These are phyloP conservation scores for Isurus oxyrinchus DNA, from an alignment of 2,113 vertebrate species.

Conservation along the genomic window DNA sequence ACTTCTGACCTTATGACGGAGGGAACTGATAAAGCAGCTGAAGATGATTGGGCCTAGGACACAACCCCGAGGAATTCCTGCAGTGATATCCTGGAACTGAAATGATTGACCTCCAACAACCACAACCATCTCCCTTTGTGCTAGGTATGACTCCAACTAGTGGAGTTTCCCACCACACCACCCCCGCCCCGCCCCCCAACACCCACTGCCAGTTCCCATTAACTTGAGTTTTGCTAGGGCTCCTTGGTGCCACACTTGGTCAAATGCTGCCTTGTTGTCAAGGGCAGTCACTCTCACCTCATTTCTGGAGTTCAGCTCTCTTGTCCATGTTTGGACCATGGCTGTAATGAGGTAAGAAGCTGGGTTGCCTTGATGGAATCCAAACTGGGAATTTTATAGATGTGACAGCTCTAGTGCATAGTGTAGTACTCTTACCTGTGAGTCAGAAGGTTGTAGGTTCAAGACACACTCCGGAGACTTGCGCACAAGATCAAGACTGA, in stretches of 20 bases:
- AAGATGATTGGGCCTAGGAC: not conserved
- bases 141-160: not conserved
- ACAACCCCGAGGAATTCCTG: not conserved
- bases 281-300: not conserved
- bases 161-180: not conserved
- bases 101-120: not conserved
- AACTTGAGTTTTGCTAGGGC: too few species aligned
- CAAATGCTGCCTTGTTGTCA: not conserved
- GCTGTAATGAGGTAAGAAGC: not conserved
- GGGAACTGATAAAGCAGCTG: not conserved
- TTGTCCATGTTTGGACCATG: not conserved
- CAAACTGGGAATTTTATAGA: not conserved
- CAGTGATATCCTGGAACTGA: not conserved
- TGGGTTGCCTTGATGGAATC: not conserved
- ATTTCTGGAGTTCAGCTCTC: not conserved
- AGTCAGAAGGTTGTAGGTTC: not conserved
- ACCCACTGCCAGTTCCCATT: not conserved
- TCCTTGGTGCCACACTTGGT: not conserved
- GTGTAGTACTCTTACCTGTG: not conserved
- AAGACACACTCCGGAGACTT: not conserved
- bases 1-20: not conserved
- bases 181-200: too few species aligned
- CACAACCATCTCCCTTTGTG: not conserved
- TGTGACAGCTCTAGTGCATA: not conserved
- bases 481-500: not conserved